phyloP scores from a whole-genome alignment of 2,797 vertebrate genomes.

The Cryptoblepharus egeriae region DNA sequence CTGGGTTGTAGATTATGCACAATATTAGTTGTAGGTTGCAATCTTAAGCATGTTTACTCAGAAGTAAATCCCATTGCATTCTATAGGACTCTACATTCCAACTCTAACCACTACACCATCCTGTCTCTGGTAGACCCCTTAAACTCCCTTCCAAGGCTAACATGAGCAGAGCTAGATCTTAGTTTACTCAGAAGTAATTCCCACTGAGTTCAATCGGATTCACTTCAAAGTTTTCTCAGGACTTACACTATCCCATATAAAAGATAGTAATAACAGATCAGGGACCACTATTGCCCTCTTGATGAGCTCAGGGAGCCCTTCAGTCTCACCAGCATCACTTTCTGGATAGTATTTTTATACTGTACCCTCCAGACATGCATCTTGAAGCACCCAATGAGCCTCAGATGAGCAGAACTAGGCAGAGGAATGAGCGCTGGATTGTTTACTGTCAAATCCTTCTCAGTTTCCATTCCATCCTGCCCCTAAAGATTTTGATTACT shows the following conservation, averaged over 20 bases:
- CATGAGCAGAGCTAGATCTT: not conserved
- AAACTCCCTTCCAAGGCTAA: not conserved
- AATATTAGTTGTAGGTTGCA: too few species aligned
- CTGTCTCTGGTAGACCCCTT: too few species aligned
- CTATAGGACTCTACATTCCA: too few species aligned
- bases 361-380: not conserved
- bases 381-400: not conserved
- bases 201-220: not conserved
- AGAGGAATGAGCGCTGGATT: constrained; percentile 66
- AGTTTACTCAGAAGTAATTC: not conserved
- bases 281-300: too few species aligned
- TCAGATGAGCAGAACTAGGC: constrained; percentile 11
- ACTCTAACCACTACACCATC: too few species aligned
- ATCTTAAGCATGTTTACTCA: too few species aligned
- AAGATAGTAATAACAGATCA: not conserved
- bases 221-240: not conserved
- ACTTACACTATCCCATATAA: not conserved
- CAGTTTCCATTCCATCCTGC: constrained; percentile 70
- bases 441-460: constrained; percentile 70
- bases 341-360: not conserved
- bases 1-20: not conserved
- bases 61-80: too few species aligned
- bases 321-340: not conserved
- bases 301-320: too few species aligned
- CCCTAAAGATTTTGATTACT: constrained; percentile 74